Base-by-base conservation (phyloP, 2,888 invertebrate species). In the Rhamnusium bicolor region DNA sequence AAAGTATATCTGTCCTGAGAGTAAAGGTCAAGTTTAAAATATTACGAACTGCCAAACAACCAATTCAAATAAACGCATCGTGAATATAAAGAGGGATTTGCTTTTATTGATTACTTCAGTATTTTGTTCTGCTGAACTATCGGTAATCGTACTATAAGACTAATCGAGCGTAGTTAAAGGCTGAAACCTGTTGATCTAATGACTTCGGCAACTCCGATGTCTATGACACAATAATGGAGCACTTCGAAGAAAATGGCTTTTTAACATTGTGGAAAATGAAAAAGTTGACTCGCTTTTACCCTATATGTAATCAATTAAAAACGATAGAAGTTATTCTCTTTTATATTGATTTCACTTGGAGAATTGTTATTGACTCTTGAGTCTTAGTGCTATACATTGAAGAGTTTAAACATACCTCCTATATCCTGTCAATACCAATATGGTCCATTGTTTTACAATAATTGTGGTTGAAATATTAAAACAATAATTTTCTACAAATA, bases 181-280 rank as follows among this genome's bases (percentile, higher is more conserved):
- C 60, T n/a, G 79, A 75, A 79, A 80, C 80, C 80, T 80, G 80
- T 80, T 80, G 80, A 79, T 78, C 79, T 78, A 74, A 79, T 78
- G 76, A 74, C 69, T 71, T 16, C 60, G 72, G 76, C 71, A 63
- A 74, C 74, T 68, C 14, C 73, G 74, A 76, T 72, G 78, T 80
- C 80, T 78, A 72, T 73, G 80, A 79, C 80, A 78, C 79, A 53
- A 73, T 80, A 79, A 80, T 79, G 76, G 78, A 66, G 70, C 79
- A 69, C 62, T 80, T 79, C 79, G 72, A 54, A 70, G 79, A 80
- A 80, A 74, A 71, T 68, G 27, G 58, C 61, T 70, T 54, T 71
- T 69, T 71, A 69, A 71, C 54, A 60, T 71, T 49, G 73, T 62
- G 73, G 70, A 76, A 75, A 73, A 73, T 70, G 68, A 79, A 79